These are phyloP conservation scores for Coreius guichenoti DNA, from an alignment of 2,797 vertebrate species.

Conservation along the genomic window DNA sequence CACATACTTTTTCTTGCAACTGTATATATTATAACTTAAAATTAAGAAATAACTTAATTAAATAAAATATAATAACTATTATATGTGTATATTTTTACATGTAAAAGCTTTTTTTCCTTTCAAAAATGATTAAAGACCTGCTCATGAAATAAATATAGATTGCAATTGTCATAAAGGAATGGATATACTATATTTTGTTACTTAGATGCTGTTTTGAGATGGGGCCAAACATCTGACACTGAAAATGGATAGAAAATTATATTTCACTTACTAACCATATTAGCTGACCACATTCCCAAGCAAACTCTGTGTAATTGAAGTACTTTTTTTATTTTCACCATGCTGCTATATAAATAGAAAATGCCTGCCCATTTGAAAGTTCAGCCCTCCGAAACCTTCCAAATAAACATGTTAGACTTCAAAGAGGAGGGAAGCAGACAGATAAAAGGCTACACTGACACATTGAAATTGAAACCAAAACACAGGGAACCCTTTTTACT, in stretches of 20 bases:
- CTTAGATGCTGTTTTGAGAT: neutral
- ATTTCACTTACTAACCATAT: constrained; percentile 16
- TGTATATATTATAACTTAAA: too few relatives aligned
- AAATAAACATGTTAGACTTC: constrained; percentile 60
- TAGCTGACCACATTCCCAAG: neutral
- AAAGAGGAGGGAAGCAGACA: constrained; percentile 48
- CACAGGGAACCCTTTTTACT: constrained; percentile 24
- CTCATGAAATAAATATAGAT: neutral
- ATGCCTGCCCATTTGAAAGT: constrained; percentile 45
- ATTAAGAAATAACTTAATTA: too few relatives aligned
- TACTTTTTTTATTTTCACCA: constrained; percentile 1
- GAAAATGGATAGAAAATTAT: constrained; percentile 28
- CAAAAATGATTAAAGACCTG: neutral
- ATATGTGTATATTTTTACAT: too few relatives aligned
- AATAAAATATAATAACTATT: too few relatives aligned
- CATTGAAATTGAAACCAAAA: constrained; percentile 55
- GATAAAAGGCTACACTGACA: constrained; percentile 47
- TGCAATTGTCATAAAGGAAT: neutral
- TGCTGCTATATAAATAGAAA: constrained; percentile 28
- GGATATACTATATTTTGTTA: neutral
- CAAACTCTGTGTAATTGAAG: neutral
- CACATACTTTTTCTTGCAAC: too few relatives aligned
- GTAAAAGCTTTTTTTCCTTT: too few relatives aligned
- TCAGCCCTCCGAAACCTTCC: constrained; percentile 35
- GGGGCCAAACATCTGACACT: constrained; percentile 29